Percentiles rank a stretch among this genome's conserved stretches.
phyloP scores from a whole-genome alignment of 2,888 invertebrate species.

The Elegia similella region DNA sequence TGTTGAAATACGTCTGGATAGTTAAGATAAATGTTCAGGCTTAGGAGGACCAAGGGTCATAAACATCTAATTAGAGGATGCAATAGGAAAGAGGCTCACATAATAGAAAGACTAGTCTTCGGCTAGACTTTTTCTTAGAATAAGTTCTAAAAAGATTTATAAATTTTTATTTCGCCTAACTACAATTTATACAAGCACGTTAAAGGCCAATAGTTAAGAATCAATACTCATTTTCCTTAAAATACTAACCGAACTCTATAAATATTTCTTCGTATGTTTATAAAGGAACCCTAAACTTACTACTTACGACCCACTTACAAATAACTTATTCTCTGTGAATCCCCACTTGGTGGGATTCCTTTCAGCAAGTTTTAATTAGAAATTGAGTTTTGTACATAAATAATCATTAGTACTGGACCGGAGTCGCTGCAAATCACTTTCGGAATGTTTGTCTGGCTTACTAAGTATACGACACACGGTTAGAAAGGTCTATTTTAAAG shows the following conservation, averaged over 20 bases:
- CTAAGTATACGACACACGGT: constrained; percentile 16
- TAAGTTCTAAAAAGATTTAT: too few species aligned
- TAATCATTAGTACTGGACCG: constrained; percentile 29
- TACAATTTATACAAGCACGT: too few species aligned
- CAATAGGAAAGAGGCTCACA: too few species aligned
- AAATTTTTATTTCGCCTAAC: too few species aligned
- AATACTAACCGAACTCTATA: not conserved
- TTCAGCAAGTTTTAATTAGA: constrained; percentile 30
- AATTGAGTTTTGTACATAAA: constrained; percentile 25
- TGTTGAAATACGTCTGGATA: too few species aligned
- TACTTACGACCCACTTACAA: not conserved
- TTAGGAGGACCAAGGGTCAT: too few species aligned
- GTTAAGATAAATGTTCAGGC: too few species aligned
- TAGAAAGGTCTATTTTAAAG: not conserved
- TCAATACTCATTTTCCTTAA: not conserved
- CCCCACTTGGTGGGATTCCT: constrained; percentile 6
- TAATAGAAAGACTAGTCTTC: too few species aligned
- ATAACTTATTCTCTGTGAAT: constrained; percentile 9
- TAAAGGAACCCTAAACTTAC: not conserved
- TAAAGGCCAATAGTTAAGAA: too few species aligned
- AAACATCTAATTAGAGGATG: too few species aligned
- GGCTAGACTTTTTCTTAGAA: too few species aligned
- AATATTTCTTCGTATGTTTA: not conserved
- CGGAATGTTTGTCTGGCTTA: constrained; percentile 23
- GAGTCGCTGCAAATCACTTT: constrained; percentile 27